phyloP scores from a whole-genome alignment of 2,113 vertebrate species.

The Sakesphorus luctuosus region DNA sequence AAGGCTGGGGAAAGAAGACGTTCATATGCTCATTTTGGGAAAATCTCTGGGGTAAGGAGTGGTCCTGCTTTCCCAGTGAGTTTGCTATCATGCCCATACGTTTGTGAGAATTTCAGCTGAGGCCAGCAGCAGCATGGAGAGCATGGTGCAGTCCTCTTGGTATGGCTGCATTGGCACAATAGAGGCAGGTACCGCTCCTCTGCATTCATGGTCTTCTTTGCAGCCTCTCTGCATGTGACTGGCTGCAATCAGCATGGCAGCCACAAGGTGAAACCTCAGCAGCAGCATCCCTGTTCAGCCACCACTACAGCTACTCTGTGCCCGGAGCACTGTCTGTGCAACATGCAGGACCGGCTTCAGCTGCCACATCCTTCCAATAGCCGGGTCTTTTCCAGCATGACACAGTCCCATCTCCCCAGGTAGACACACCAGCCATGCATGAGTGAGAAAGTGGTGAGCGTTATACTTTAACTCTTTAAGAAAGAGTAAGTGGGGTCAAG shows the following conservation, averaged over 20 bases:
- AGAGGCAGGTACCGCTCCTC: not conserved
- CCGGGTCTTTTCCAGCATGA: rapidly evolving
- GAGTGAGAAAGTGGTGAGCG: no score
- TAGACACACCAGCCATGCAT: not conserved
- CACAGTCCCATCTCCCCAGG: rapidly evolving
- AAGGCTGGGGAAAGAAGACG: not conserved
- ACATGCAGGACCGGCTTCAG: not conserved
- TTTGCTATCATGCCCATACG: rapidly evolving
- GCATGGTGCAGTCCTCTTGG: not conserved
- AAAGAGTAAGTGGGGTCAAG: not conserved
- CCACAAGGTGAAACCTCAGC: not conserved
- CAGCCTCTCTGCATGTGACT: rapidly evolving
- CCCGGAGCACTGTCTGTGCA: rapidly evolving
- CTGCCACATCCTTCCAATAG: not conserved
- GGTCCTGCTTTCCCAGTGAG: not conserved
- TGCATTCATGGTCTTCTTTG: not conserved
- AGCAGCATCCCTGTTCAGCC: rapidly evolving
- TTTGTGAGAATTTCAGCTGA: not conserved
- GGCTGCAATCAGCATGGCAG: not conserved
- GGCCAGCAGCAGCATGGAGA: rapidly evolving
- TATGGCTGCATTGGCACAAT: rapidly evolving
- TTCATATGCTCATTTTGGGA: rapidly evolving
- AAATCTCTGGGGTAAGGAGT: not conserved
- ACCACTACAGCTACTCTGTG: not conserved
- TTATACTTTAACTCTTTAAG: not conserved